Evolutionary conservation across 2,113 vertebrate genomes (phyloP), one percentile per base, ranked within the genome.

Genomic region (Otocyon megalotis): DNA sequence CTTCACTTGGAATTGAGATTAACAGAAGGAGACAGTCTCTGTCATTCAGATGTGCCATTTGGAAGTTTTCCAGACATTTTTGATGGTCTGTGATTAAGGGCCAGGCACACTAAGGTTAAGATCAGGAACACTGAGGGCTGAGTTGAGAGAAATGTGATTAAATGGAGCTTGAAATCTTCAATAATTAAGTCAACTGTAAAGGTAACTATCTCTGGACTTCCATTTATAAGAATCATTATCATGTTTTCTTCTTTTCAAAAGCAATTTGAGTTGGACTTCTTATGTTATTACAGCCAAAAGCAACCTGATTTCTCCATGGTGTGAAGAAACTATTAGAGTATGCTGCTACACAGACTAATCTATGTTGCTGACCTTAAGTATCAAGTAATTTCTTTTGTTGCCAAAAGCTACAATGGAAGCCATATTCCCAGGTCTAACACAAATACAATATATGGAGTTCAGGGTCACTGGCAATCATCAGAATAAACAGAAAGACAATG

Each of bases 131-230:
- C 9, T 9, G 5, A 89, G 14, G 20, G 14, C 19, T 56, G 22
- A 90, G 60, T 77, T 12, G 3, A 81, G 24, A 94, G 30, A 90
- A 93, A 85, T 63, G 20, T 15, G 22, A 86, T 83, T 50, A 77
- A 94, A 94, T 26, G 28, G 14, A 90, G 76, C 35, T 88, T 62
- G 67, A 80, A 76, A 30, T 6, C 8, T 82, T 63, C 53, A 94
- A 26, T 82, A 90, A 90, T 76, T 93, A 89, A 97, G 24, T 56
- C 19, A 81, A 74, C 22, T 88, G 5, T 69, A 76, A 96, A 88
- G 56, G 15, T 37, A 72, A 82, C 37, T 58, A 35, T 26, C 17
- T 60, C 15, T 37, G 71, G n/a, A 83, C 9, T 88, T 90, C n/a
- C 37, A 72, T 54, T 79, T 62, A 53, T 53, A 89, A 35, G 11